Evolutionary conservation across 2,888 invertebrate genomes (phyloP), one percentile per base, ranked within the genome.

Genomic region (Seira ritae): DNA sequence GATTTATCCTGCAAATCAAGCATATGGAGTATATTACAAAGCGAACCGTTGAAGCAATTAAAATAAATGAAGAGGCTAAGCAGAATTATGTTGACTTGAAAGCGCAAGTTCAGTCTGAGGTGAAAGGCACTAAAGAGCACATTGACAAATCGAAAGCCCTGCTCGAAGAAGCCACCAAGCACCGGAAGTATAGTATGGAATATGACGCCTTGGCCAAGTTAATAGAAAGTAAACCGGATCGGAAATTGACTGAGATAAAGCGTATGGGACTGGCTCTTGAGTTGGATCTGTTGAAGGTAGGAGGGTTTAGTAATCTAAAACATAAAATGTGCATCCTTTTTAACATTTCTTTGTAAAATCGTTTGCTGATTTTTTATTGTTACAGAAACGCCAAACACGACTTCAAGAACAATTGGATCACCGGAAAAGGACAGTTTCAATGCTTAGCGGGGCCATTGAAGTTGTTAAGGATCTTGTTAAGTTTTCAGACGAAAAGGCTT

Each of bases 171-270:
- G 89, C 88, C 0, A 87, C 86, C 3, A 87, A 88, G 22, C 86
- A 85, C 70, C 70, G 98, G 15, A 96, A 96, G 90, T 97, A 98
- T 90, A 93, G 96, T 89, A 95, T 96, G 92, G 97, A 98, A 90
- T 98, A 98, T 91, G 97, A 98, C 92, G 94, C 97, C 12, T 90
- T 98, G 60, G 98, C 98, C 0, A 96, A 96, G 90, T 94, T 97
- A 0, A 98, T 98, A 85, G 95, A 95, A 88, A 94, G 95, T 89
- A 97, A 98, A 90, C 97, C 98, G 0, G 97, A 97, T 90, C 93
- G 98, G 88, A 95, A 95, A 89, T 95, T 95, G 86, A 96, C 95
- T 0, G 91, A 93, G 80, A 92, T 94, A 87, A 93, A 93, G 85
- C 92, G 97, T 0, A 92, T 93, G 67, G 93, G 93, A 15, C 91